Conservation (phyloP, 2,888 invertebrate genomes). For the Teleogryllus oceanicus region DNA sequence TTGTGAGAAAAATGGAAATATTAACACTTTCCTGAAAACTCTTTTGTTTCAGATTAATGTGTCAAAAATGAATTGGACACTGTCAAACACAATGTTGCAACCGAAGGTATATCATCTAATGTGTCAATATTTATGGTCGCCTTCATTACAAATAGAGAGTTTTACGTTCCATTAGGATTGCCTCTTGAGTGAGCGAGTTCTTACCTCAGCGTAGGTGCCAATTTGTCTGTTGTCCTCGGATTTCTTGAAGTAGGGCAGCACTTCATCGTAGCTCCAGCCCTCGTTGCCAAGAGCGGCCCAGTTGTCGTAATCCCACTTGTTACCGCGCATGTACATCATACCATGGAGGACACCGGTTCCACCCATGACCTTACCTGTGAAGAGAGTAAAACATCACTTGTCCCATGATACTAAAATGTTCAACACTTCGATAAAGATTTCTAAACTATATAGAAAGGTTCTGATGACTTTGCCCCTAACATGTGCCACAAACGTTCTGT, state of each 20-base stretch:
- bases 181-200: not conserved
- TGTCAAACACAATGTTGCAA: too few relatives aligned
- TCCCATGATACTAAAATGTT: too few relatives aligned
- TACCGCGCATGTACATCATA: conserved; percentile 89
- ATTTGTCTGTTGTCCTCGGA: conserved; percentile 79
- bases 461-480: not conserved
- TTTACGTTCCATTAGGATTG: too few relatives aligned
- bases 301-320: conserved; percentile 77
- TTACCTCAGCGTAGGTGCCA: not conserved
- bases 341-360: conserved; percentile 85
- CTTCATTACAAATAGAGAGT: too few relatives aligned
- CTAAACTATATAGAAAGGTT: not conserved
- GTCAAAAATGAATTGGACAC: too few relatives aligned
- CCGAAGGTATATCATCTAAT: too few relatives aligned
- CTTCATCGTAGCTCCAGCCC: conserved; percentile 81
- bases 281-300: conserved; percentile 80
- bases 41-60: too few relatives aligned
- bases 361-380: conserved; percentile 74
- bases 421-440: too few relatives aligned
- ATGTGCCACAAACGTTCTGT: not conserved
- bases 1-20: too few relatives aligned
- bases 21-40: too few relatives aligned
- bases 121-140: too few relatives aligned
- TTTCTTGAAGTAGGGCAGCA: conserved; percentile 79
- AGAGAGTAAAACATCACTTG: not conserved